Conservation (phyloP, 2,113 vertebrate species). For the Stigmatopora argus region DNA sequence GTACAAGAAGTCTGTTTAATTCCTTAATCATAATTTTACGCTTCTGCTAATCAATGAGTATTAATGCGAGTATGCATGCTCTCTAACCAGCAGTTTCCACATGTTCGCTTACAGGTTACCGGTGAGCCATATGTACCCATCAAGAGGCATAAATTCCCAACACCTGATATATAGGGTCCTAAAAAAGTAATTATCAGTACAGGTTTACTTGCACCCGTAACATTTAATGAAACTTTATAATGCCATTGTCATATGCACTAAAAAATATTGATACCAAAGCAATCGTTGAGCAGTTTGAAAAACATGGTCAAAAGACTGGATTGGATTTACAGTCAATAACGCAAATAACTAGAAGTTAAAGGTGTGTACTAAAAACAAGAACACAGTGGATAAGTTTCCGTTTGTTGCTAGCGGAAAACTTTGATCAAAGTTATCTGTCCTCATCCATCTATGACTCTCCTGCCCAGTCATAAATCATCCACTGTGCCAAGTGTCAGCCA, state of each 20-base stretch:
- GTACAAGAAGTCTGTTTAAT: too few relatives aligned
- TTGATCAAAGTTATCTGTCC: conserved; percentile 68
- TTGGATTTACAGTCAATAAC: not conserved
- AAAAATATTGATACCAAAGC: not conserved
- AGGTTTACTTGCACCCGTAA: not conserved
- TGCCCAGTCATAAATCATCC: conserved; percentile 68
- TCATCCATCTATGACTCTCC: conserved; percentile 70
- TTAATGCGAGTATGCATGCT: too few relatives aligned
- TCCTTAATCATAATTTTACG: too few relatives aligned
- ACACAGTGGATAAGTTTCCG: conserved; percentile 43
- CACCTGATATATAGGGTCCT: too few relatives aligned
- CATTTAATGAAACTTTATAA: not conserved
- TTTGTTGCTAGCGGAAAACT: conserved; percentile 63
- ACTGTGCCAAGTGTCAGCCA: conserved; percentile 62
- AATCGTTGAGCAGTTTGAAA: not conserved
- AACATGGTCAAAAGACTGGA: not conserved
- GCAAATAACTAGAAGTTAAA: conserved; percentile 2
- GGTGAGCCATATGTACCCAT: too few relatives aligned
- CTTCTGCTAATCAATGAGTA: too few relatives aligned
- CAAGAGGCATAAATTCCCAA: too few relatives aligned
- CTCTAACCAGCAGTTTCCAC: too few relatives aligned
- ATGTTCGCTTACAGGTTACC: too few relatives aligned
- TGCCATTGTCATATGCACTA: too few relatives aligned
- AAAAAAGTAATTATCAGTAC: too few relatives aligned
- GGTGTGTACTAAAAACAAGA: conserved; percentile 17